Evolutionary conservation across 1,140 invertebrate species (phyloP).

Genomic region (Macrobrachium nipponense): DNA sequence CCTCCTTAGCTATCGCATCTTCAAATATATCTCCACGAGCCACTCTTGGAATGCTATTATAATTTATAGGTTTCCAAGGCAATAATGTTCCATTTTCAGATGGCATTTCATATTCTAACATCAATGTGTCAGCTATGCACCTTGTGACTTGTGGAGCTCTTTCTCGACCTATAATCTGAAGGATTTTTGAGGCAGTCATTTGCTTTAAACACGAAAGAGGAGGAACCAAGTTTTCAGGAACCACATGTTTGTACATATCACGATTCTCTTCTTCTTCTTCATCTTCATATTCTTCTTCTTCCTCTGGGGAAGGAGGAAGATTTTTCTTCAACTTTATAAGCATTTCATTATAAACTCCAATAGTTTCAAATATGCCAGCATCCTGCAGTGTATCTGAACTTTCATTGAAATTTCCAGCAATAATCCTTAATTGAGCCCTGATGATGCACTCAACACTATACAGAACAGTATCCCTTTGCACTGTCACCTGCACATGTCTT

Average conservation of each 20-base stretch:
- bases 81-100: constrained; percentile 58
- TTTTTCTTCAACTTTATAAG: constrained; percentile 57
- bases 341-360: constrained; percentile 58
- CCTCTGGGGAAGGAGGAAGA: constrained; percentile 31
- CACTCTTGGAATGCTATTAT: constrained; percentile 22
- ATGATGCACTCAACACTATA: constrained; percentile 54
- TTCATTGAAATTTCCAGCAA: constrained; percentile 50
- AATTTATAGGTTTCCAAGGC: constrained; percentile 60
- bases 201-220: constrained; percentile 51
- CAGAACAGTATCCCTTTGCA: constrained; percentile 56
- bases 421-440: constrained; percentile 53
- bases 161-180: constrained; percentile 58
- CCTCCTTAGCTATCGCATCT: constrained; percentile 62
- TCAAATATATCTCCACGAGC: constrained; percentile 60
- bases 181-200: constrained; percentile 62
- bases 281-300: constrained; percentile 31
- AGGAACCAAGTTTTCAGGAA: constrained; percentile 59
- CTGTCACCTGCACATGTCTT: constrained; percentile 29
- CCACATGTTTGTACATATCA: constrained; percentile 33
- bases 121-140: constrained; percentile 56
- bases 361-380: constrained; percentile 56
- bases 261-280: constrained; percentile 41
- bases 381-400: constrained; percentile 33
- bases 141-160: constrained; percentile 55
- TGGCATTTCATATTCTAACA: constrained; percentile 52